Evolutionary conservation across 2,113 vertebrate species (phyloP).

Genomic region (Microcebus griseorufus): DNA sequence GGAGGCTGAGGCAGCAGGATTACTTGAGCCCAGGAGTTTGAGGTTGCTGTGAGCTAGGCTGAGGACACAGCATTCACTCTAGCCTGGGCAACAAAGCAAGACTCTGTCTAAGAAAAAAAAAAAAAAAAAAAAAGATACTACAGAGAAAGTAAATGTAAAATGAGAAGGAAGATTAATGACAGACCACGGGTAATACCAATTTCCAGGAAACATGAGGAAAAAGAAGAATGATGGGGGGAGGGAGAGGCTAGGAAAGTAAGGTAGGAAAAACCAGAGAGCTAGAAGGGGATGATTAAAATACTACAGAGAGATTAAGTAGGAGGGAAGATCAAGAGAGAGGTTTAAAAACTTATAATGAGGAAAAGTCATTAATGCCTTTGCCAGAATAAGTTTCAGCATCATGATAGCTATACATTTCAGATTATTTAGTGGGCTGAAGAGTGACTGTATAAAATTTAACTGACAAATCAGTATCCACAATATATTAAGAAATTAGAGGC

Average conservation of each 20-base stretch:
- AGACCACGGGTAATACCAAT: not conserved
- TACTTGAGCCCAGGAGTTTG: too few relatives aligned
- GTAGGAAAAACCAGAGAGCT: not conserved
- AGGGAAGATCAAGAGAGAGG: not conserved
- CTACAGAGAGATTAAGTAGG: not conserved
- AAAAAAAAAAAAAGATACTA: not conserved
- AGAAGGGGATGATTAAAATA: not conserved
- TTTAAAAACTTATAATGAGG: not conserved
- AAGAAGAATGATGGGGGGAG: not conserved
- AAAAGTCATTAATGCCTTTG: not conserved
- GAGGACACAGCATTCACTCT: too few relatives aligned
- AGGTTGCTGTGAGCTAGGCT: too few relatives aligned
- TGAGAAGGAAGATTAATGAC: not conserved
- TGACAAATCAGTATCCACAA: not conserved
- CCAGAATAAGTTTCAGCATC: not conserved
- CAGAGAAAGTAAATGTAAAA: not conserved
- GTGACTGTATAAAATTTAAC: not conserved
- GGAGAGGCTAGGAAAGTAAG: not conserved
- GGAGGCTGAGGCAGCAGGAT: too few relatives aligned
- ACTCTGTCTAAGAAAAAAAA: too few relatives aligned
- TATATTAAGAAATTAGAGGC: not conserved
- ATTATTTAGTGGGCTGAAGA: not conserved
- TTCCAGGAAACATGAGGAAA: not conserved
- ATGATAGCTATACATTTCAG: not conserved
- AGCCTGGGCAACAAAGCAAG: too few relatives aligned